phyloP scores from a whole-genome alignment of 2,888 invertebrate species.

The Teleogryllus oceanicus region DNA sequence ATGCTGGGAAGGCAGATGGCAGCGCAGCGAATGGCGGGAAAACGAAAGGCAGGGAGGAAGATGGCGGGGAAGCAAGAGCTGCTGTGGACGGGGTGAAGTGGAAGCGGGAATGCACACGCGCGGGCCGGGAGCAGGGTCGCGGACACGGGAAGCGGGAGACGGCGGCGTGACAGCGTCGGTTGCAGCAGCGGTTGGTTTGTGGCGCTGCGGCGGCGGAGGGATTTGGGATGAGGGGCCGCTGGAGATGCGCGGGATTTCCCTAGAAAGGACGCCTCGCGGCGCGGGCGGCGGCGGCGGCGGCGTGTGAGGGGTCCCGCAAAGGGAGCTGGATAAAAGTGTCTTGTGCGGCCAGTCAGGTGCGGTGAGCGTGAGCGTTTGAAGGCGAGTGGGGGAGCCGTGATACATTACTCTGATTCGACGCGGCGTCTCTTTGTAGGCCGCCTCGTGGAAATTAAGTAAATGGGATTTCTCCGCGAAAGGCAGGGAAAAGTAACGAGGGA shows the following conservation, averaged over 20 bases:
- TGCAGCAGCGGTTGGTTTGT: background rate
- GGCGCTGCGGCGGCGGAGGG: background rate
- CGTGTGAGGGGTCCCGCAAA: background rate
- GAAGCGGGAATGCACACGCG: background rate
- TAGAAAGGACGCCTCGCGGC: background rate
- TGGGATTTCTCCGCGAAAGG: background rate
- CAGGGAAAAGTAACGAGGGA: no score
- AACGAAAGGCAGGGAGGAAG: no score
- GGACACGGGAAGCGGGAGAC: background rate
- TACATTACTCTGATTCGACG: conserved; percentile 18
- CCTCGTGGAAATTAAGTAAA: conserved; percentile 6
- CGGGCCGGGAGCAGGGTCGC: background rate
- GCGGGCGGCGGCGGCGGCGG: background rate
- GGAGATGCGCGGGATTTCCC: background rate
- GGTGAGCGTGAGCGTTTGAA: background rate
- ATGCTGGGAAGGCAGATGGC: no score
- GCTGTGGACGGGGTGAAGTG: background rate
- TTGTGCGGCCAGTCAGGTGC: background rate
- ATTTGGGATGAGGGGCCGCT: background rate
- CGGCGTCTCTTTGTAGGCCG: background rate
- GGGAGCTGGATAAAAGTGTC: background rate
- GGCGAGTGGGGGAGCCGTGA: background rate
- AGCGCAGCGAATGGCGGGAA: no score
- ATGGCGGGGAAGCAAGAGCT: no score
- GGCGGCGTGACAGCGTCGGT: background rate